phyloP scores from a whole-genome alignment of 2,888 invertebrate genomes.

The Sarcophaga variegata region DNA sequence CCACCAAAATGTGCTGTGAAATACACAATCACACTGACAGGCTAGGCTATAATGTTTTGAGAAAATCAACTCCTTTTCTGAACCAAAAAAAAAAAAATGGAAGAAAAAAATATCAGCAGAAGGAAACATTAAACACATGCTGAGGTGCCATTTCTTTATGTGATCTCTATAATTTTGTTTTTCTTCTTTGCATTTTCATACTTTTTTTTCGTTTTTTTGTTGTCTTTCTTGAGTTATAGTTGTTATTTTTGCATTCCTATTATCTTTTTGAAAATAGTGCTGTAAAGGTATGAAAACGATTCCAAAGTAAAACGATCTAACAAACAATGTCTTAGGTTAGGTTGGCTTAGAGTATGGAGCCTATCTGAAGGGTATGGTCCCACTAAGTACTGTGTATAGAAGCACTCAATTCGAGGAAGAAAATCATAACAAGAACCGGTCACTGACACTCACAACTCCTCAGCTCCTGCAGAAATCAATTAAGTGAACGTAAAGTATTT shows the following conservation, averaged over 20 bases:
- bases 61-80: background rate
- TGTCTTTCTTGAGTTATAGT: background rate
- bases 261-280: conserved; percentile 2
- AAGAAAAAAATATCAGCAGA: conserved; percentile 35
- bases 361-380: too few species aligned
- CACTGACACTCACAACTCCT: too few species aligned
- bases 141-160: conserved; percentile 68
- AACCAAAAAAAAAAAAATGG: background rate
- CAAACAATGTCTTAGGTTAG: too few species aligned
- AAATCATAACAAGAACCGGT: too few species aligned
- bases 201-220: conserved; percentile 16
- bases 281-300: background rate
- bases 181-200: background rate
- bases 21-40: conserved; percentile 1
- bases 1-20: background rate
- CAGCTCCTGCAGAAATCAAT: too few species aligned
- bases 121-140: conserved; percentile 68
- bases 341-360: too few species aligned
- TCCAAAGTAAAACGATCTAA: too few species aligned
- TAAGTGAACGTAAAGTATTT: too few species aligned
- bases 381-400: too few species aligned
- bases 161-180: conserved; percentile 59
- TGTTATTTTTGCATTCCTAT: conserved; percentile 51
- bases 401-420: too few species aligned
- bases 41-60: background rate